Conservation (phyloP, 2,797 vertebrate species). For the Delichon dasypus region DNA sequence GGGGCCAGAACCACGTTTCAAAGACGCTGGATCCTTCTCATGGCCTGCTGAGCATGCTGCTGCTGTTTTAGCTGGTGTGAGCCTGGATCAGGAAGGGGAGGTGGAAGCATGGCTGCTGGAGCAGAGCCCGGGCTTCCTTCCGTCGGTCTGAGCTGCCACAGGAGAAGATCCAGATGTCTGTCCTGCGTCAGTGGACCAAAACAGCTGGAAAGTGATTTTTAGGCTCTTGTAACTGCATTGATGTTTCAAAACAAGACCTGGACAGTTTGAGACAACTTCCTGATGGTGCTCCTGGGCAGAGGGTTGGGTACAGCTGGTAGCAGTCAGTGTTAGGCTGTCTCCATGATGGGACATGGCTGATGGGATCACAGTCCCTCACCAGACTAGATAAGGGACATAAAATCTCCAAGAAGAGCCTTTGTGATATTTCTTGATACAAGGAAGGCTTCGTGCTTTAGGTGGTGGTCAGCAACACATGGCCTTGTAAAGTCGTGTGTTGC, state of each 20-base stretch:
- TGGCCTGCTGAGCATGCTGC: not conserved
- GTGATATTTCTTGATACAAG: not conserved
- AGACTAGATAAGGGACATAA: not conserved
- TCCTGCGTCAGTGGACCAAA: not conserved
- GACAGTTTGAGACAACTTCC: not conserved
- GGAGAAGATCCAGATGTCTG: not conserved
- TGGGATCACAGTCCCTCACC: not conserved
- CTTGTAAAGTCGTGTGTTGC: not conserved
- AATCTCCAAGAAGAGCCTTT: not conserved
- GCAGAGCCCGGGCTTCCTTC: slow-evolving; percentile 13
- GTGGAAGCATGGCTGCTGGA: not conserved
- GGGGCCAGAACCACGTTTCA: not conserved
- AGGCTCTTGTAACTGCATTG: not conserved
- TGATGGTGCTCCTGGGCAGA: not conserved
- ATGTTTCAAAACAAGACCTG: not conserved
- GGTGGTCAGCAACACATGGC: not conserved
- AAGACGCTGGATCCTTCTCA: not conserved
- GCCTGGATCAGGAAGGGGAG: not conserved
- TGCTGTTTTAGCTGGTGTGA: not conserved
- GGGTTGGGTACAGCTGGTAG: not conserved
- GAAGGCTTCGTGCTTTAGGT: not conserved
- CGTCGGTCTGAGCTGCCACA: not conserved
- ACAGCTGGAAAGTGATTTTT: not conserved
- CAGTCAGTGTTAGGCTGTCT: not conserved
- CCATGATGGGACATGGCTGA: not conserved